Evolutionary conservation across 2,888 invertebrate species (phyloP).

Genomic region (Globia sparganii): DNA sequence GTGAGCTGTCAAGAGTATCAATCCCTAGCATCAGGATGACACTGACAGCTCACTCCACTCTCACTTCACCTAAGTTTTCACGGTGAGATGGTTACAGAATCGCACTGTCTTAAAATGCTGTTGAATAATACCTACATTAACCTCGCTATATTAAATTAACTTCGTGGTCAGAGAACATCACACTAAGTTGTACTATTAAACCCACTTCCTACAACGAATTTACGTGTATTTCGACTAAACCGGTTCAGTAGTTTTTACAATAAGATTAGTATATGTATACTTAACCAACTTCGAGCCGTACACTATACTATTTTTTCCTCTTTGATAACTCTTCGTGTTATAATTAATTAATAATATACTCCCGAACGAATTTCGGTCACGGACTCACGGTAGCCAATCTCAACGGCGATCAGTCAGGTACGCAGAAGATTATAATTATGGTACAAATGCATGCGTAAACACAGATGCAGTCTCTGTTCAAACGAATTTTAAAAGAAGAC

Average conservation of each 20-base stretch:
- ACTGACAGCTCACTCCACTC: no score
- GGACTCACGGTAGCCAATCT: not conserved
- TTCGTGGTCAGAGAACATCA: not conserved
- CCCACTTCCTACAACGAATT: not conserved
- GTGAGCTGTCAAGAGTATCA: no score
- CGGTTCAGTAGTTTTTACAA: not conserved
- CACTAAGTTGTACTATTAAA: not conserved
- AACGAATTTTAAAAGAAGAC: no score
- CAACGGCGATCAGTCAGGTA: not conserved
- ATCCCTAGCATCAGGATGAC: no score
- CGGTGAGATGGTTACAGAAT: no score
- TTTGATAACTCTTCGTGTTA: not conserved
- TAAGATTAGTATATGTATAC: no score
- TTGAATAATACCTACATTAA: not conserved
- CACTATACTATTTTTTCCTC: not conserved
- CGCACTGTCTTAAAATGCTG: no score
- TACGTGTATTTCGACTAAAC: not conserved
- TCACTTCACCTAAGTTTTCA: no score
- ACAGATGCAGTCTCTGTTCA: not conserved
- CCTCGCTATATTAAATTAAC: not conserved
- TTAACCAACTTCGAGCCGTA: not conserved
- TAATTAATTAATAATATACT: not conserved
- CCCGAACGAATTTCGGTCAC: not conserved
- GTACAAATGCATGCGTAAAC: no score
- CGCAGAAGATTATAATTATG: not conserved